Evolutionary conservation across 2,888 invertebrate species (phyloP), one percentile per base, ranked within the genome.

Genomic region (Dryococelus australis): DNA sequence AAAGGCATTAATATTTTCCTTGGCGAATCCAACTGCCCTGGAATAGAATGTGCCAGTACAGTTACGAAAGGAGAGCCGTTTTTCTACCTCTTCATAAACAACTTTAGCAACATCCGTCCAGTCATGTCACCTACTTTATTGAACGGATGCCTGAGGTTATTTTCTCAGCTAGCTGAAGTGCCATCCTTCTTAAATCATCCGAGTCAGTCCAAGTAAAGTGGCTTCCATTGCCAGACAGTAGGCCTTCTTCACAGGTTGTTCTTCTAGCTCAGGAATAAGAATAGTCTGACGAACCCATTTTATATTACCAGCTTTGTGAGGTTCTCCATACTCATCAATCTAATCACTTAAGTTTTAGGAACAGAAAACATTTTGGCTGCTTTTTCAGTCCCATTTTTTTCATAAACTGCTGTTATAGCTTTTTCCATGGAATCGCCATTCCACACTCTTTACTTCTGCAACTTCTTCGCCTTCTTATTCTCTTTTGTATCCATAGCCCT

Each of bases 211-310:
- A 27, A 10, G 26, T 20, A 81, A 81, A 10, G 81, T 35, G 28
- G 81, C 81, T 35, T 81, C 81, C 81, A 81, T 81, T 35, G 81
- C 81, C 12, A 81, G 81, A 81, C 81, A 81, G 35, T 81, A 81
- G n/a, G n/a, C n/a, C n/a, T n/a, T n/a, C 81, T 35, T 9, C 27
- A 81, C 81, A 27, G 26, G 81, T 26, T 27, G 5, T 20, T 81
- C 26, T 27, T 81, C 81, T 65, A 65, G 16, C 10, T 8, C 65
- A 65, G 65, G 24, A 65, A 16, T 65, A 65, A 65, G 65, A 65
- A 20, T 16, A 65, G 65, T 65, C 16, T 65, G 10, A 16, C 65
- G 65, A 65, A 8, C 65, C 65, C 65, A 65, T 13, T 65, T 65
- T 65, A 16, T 65, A 16, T 24, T 65, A 65, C 10, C 65, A 65